A percentile compares a stretch with the other conserved stretches of the same genome.
Evolutionary conservation across 2,113 vertebrate genomes (phyloP).

Genomic region (Epinephelus moara): DNA sequence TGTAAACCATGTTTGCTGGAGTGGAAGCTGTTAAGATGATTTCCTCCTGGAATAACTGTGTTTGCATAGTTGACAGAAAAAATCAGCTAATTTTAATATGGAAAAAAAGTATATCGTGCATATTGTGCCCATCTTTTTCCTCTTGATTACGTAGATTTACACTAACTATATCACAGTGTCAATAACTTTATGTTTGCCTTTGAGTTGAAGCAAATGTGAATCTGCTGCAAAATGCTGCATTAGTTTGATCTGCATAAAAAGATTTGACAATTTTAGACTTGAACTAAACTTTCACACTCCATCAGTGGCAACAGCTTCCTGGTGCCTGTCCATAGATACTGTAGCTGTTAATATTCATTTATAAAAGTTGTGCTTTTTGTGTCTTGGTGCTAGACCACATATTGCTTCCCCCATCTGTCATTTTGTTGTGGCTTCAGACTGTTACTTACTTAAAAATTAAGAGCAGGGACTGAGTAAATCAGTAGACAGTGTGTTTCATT

Average conservation of each 20-base stretch:
- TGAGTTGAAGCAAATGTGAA: background rate
- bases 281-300: background rate
- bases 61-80: background rate
- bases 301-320: slow-evolving; percentile 2
- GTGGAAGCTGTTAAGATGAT: background rate
- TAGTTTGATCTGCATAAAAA: background rate
- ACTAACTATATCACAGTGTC: background rate
- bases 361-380: background rate
- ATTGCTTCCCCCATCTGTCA: slow-evolving; percentile 37
- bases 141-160: background rate
- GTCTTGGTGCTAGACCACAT: slow-evolving; percentile 29
- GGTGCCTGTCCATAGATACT: background rate
- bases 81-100: background rate
- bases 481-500: background rate
- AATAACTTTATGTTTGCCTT: background rate
- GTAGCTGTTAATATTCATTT: background rate
- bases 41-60: background rate
- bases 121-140: background rate
- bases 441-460: background rate
- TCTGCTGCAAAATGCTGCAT: background rate
- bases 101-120: background rate
- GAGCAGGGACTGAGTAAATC: background rate
- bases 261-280: slow-evolving; percentile 8
- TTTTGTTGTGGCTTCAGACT: background rate
- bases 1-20: background rate